Evolutionary conservation across 2,797 vertebrate genomes (phyloP), one percentile per base, ranked within the genome.

Genomic region (Knipowitschia caucasica): DNA sequence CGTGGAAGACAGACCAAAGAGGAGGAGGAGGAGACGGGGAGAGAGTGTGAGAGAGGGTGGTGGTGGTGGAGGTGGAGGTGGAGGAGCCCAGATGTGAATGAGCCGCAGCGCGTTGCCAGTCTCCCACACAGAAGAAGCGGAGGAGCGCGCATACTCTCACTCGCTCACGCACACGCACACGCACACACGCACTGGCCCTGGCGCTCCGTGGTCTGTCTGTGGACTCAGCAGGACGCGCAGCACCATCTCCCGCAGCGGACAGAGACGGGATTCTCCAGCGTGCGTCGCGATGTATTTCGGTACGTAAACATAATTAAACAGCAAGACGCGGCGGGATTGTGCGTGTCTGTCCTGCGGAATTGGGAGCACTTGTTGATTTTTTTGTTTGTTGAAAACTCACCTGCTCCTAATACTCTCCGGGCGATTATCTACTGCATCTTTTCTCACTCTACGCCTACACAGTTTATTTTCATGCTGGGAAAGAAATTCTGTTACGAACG

Each of bases 281-380:
- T 45, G 30, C 21, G 58, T 49, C 26, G 61, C 15, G 55, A 85
- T 85, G 85, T 82, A 83, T 75, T 84, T 85, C 53, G 85, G 85
- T 87, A 77, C 4, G 83, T 85, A 77, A 43, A 1, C 0, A 4
- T 7, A 7, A 24, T 10, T 43, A 14, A 43, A 9, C 10, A 14
- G 14, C 6, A 26, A 25, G 14, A 44, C 71, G 65, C 36, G 0
- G 17, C 53, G 39, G 14, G 5, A 15, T 23, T 34, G n/a, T 23
- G 15, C 3, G 30, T 26, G 24, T 24, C 20, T 26, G 7, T 15
- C 3, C 21, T 25, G 31, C 34, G 12, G 66, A 53, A 31, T 50
- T 29, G 12, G 49, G 69, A 36, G 59, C 76, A 86, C 84, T 81
- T 86, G 84, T 86, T 85, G 81, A 80, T 72, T 47, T 52, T 62